Evolutionary conservation across 2,113 vertebrate species (phyloP), one percentile per base, ranked within the genome.

Genomic region (Xenus cinereus): DNA sequence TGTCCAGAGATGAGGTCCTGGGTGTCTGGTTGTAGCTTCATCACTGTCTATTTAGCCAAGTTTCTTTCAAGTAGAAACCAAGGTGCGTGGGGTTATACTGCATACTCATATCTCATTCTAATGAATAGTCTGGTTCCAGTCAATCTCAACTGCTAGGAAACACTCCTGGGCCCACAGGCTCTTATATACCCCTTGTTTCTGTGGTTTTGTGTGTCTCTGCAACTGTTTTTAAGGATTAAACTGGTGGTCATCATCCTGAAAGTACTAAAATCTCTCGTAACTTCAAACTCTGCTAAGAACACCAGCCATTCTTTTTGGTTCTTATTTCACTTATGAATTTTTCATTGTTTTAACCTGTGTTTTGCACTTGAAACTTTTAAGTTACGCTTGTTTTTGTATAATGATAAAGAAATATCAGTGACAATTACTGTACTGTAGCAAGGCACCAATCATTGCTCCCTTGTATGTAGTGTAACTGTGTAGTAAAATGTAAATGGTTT

Each of bases 41-140:
- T 59, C 12, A 8, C 46, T 59, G 18, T 14, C 60, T n/a, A 9
- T 59, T 45, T 37, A 63, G 9, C 24, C 37, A 57, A 22, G 41
- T 45, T 78, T 45, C 50, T 75, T 67, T 45, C 56, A 53, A 50
- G 17, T 63, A 33, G 45, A 87, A 87, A 7, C 14, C 64, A 71
- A 27, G 39, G n/a, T 45, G 45, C 15, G 30, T 1, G 0, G 32
- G 39, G 12, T 77, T 35, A 13, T 4, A 18, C 24, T 28, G n/a
- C 14, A 27, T 0, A 0, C 33, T 45, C 9, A 0, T 23, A 14
- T 51, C 60, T 69, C 37, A 11, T 18, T 22, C 15, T 56, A 41
- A 41, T 6, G 0, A 1, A 18, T 10, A 10, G 20, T 60, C 32
- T 74, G 51, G 6, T 20, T 75, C 39, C 46, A 72, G 41, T 24